Base-by-base conservation (phyloP, 2,888 invertebrate species). In the Tortricodes alternella region DNA sequence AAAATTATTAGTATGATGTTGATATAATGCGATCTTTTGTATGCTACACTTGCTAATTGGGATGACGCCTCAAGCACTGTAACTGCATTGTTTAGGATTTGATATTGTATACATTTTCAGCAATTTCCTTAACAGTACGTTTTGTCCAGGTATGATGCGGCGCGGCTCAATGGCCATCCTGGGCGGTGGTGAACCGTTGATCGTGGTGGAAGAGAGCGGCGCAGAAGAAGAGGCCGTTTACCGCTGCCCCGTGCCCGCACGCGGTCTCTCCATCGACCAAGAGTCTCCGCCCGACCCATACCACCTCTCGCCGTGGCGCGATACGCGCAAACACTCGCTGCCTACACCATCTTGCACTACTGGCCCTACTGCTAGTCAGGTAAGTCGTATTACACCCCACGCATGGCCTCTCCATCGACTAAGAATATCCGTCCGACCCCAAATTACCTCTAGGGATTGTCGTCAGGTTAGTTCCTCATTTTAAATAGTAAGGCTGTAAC, bases 301-400 rank as follows among this genome's bases (percentile, higher is more conserved):
- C 85, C 91, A 96, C 46, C 83, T 96, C 52, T 96, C 96, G 0
- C 96, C 96, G 3, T 96, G 95, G 94, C 91, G 95, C 16, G 95
- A 95, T 68, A 93, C 94, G 1, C 92, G 96, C 68, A 96, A 96
- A 73, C 95, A 96, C 71, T 96, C 96, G 18, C 85, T 96, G 67
- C 96, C 96, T 1, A 96, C 96, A 0, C 96, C 96, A 1, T 94
- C 95, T 66, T 96, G 96, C 70, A 95, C 95, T 19, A 94, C 95
- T 53, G 96, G 96, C 46, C 96, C 96, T 56, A 96, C 96, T 37
- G 96, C 96, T 34, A 96, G 96, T 66, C 96, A 96, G 92, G 96
- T 96, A 58, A 88, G 94, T 58, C 3, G 2, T n/a, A 1, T n/a
- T n/a, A n/a, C n/a, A n/a, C n/a, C n/a, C n/a, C n/a, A n/a, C n/a